Conservation (phyloP, 2,113 vertebrate genomes). For the Circaetus cinerascens region DNA sequence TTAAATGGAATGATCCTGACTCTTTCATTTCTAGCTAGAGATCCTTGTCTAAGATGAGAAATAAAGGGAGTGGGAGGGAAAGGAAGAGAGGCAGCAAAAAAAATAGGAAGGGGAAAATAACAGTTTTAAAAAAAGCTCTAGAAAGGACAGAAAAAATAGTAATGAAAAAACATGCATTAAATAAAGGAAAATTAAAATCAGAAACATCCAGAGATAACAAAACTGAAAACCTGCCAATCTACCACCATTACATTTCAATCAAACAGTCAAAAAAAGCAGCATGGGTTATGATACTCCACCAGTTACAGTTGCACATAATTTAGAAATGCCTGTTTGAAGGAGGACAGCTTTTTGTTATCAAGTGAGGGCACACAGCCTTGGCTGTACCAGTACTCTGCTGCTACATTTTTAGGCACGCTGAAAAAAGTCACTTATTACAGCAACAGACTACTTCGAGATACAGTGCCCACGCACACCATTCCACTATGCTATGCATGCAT, state of each 20-base stretch:
- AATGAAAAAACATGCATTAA: slow-evolving; percentile 9
- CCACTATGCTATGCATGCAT: not conserved
- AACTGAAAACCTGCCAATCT: slow-evolving; percentile 1
- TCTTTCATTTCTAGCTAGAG: slow-evolving; percentile 81
- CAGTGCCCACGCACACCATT: not conserved
- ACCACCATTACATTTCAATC: not conserved
- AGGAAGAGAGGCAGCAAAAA: slow-evolving; percentile 50
- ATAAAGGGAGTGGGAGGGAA: slow-evolving; percentile 35
- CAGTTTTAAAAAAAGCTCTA: not conserved
- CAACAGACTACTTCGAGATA: not conserved
- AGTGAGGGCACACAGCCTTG: not conserved
- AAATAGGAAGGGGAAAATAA: slow-evolving; percentile 49
- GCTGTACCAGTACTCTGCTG: not conserved
- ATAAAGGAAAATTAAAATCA: slow-evolving; percentile 30
- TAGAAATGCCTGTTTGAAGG: not conserved
- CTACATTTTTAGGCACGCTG: slow-evolving; percentile 17
- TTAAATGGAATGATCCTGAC: slow-evolving; percentile 88
- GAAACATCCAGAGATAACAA: not conserved
- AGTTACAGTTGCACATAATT: not conserved
- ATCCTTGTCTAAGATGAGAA: slow-evolving; percentile 68
- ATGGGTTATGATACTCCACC: not conserved
- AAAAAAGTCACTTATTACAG: slow-evolving; percentile 7
- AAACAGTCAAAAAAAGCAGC: not conserved
- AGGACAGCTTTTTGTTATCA: slow-evolving; percentile 21
- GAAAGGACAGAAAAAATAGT: slow-evolving; percentile 28